Percentiles rank a stretch among this genome's conserved stretches.
Evolutionary conservation across 2,888 invertebrate genomes (phyloP).

Genomic region (Drosophila kanekoi): DNA sequence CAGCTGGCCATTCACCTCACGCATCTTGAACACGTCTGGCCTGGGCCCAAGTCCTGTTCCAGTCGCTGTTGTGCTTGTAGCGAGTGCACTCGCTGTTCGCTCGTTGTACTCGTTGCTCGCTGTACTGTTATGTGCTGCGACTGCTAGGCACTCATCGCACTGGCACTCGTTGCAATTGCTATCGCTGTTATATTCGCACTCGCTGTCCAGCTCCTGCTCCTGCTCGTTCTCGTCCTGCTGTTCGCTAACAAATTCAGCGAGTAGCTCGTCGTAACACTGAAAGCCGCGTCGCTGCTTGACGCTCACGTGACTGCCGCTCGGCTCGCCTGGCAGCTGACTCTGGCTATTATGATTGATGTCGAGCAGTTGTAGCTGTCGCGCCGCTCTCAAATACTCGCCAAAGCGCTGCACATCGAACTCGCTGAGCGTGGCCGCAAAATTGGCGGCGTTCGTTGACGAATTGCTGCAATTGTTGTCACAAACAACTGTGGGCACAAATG

Average conservation of each 20-base stretch:
- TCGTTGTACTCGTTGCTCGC: conserved; percentile 16
- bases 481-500: conserved; percentile 55
- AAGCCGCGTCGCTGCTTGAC: conserved; percentile 48
- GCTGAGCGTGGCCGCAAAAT: conserved; percentile 59
- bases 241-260: conserved; percentile 76
- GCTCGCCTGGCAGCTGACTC: not conserved
- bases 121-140: conserved; percentile 9
- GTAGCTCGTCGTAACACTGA: conserved; percentile 82
- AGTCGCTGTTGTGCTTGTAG: conserved; percentile 4
- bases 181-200: conserved; percentile 27
- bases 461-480: conserved; percentile 15
- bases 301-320: not conserved
- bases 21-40: conserved; percentile 71
- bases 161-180: conserved; percentile 49
- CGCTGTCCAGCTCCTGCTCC: conserved; percentile 44
- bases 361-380: conserved; percentile 63
- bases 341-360: conserved; percentile 49
- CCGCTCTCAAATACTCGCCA: conserved; percentile 67
- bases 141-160: conserved; percentile 65
- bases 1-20: conserved; percentile 85
- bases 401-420: conserved; percentile 83
- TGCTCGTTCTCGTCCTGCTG: conserved; percentile 60
- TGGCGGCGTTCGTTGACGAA: conserved; percentile 12
- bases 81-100: conserved; percentile 30
- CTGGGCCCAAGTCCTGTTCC: conserved; percentile 3